Conservation (phyloP, 2,888 invertebrate species). For the Cryptus viduatorius region DNA sequence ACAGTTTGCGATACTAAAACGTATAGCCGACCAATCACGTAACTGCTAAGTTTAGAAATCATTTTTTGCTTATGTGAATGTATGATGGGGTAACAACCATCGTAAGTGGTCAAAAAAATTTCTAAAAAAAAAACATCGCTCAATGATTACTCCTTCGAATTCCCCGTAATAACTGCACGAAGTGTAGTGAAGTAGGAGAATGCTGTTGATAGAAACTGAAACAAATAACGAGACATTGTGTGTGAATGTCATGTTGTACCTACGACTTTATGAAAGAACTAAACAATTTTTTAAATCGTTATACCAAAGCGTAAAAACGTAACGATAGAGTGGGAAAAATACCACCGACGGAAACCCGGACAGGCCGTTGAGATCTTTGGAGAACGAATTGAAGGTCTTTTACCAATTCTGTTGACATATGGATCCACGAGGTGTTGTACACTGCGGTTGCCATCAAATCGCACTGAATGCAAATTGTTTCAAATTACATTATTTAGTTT, state of each 20-base stretch:
- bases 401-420: conserved; percentile 20
- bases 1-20: no score
- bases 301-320: conserved; percentile 66
- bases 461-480: background rate
- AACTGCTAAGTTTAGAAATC: no score
- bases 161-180: conserved; percentile 23
- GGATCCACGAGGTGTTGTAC: background rate
- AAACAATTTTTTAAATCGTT: background rate
- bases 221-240: background rate
- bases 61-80: no score
- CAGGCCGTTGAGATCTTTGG: conserved; percentile 60
- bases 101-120: no score
- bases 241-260: background rate
- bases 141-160: background rate
- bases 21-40: no score
- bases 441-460: conserved; percentile 6
- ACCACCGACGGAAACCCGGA: conserved; percentile 52
- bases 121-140: background rate
- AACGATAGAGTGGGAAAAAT: conserved; percentile 66
- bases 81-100: no score
- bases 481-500: background rate
- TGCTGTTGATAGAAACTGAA: conserved; percentile 68
- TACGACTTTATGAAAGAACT: background rate
- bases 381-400: conserved; percentile 23
- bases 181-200: conserved; percentile 68